These are phyloP conservation scores for Stramonita haemastoma DNA, from an alignment of 2,888 invertebrate genomes.

Conservation along the genomic window DNA sequence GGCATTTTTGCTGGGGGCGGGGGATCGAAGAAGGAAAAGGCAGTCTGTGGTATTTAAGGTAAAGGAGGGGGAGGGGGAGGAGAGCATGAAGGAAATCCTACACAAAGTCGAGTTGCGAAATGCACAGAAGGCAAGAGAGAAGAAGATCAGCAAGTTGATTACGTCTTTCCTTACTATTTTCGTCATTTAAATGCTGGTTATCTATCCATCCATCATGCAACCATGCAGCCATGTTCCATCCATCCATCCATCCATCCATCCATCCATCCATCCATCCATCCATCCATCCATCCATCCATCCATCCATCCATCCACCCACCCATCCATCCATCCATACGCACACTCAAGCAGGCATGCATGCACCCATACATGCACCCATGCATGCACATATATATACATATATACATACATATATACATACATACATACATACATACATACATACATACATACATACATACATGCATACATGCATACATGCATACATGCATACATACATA, in stretches of 20 bases:
- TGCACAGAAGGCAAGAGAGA: too few relatives aligned
- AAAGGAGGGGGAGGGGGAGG: too few relatives aligned
- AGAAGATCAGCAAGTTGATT: too few relatives aligned
- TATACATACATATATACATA: background rate
- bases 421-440: background rate
- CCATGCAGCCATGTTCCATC: background rate
- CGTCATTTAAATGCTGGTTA: too few relatives aligned
- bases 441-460: background rate
- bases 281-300: conserved; percentile 18
- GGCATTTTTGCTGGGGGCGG: too few relatives aligned
- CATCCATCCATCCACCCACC: background rate
- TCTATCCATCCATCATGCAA: background rate
- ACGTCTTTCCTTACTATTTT: too few relatives aligned
- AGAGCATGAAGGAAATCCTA: too few relatives aligned
- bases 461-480: background rate
- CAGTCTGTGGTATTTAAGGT: too few relatives aligned
- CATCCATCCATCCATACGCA: background rate
- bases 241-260: conserved; percentile 18
- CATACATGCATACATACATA: background rate
- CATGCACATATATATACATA: too few relatives aligned
- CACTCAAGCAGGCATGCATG: background rate
- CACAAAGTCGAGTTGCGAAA: too few relatives aligned
- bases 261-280: conserved; percentile 23
- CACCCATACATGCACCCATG: background rate
- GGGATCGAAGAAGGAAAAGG: too few relatives aligned